Evolutionary conservation across 2,113 vertebrate species (phyloP), one percentile per base, ranked within the genome.

Genomic region (Conger conger): DNA sequence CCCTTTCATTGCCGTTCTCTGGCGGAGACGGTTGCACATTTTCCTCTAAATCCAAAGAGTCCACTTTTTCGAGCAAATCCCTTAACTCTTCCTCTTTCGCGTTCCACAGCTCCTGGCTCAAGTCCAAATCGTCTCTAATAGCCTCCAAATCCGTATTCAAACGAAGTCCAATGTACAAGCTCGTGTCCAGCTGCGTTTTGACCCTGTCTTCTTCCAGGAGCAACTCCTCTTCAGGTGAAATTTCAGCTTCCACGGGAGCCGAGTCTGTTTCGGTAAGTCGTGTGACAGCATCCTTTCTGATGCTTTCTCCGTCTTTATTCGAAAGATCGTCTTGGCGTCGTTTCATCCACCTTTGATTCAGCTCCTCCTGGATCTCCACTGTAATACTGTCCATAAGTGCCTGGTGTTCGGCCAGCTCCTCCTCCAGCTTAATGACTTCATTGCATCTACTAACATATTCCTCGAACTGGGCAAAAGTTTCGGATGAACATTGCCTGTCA

Each of bases 291-390:
- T 88, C 88, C 38, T 83, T 83, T 6, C 88, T 89, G 17, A 87
- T 81, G 76, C 87, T 87, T 50, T 95, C 93, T 0, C 78, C 1
- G 82, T 92, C 92, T 53, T 90, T 93, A 76, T 87, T 85, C 15
- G 89, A 89, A 87, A 95, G 91, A 91, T 97, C 95, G 86, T 95
- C 95, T 63, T 90, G 94, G 85, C 97, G 96, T 91, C 97, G 89
- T 90, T 91, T 94, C 96, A 97, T 98, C 97, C 97, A 97, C 89
- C 96, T 94, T 87, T 93, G 95, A 92, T 98, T 97, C 86, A 98
- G 94, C 92, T 99, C 97, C 93, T 97, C 95, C 88, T 98, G 97
- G 83, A 99, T 95, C 94, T 97, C 95, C 76, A 88, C 87, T 0
- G 94, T 95, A 79, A 97, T 90, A 33, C 88, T 91, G 87, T 97